Percentiles rank a stretch among this genome's conserved stretches.
Evolutionary conservation across 1,140 invertebrate species (phyloP).

Genomic region (Trissolcus basalis): DNA sequence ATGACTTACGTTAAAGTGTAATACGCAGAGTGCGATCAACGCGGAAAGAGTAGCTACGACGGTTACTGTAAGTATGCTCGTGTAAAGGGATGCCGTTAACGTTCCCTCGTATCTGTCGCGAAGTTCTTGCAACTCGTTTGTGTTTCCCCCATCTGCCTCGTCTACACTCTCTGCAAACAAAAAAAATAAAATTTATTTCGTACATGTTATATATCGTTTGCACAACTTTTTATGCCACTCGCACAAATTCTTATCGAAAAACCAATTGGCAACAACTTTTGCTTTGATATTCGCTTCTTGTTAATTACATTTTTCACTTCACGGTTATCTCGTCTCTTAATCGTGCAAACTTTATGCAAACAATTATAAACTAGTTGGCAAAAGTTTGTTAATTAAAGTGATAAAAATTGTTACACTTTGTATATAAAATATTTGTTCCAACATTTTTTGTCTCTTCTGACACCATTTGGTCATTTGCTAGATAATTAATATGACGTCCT

Average conservation of each 20-base stretch:
- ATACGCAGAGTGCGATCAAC: constrained; percentile 63
- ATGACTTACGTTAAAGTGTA: constrained; percentile 61
- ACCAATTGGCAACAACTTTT: too few relatives aligned
- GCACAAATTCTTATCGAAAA: neutral
- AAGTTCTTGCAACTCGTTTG: constrained; percentile 70
- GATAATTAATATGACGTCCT: too few relatives aligned
- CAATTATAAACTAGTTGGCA: neutral
- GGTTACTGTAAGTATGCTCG: constrained; percentile 67
- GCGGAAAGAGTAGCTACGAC: constrained; percentile 65
- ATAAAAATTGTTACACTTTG: neutral
- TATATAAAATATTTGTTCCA: too few relatives aligned
- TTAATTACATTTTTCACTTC: neutral
- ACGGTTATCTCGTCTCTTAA: neutral
- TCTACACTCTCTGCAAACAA: constrained; percentile 60
- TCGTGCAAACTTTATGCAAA: neutral
- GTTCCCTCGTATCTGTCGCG: constrained; percentile 72
- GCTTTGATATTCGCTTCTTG: neutral
- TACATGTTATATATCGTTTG: constrained; percentile 36
- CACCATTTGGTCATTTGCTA: too few relatives aligned
- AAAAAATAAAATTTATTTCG: constrained; percentile 54
- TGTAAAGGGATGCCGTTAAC: constrained; percentile 71
- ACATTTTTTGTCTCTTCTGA: too few relatives aligned
- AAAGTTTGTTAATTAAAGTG: constrained; percentile 3
- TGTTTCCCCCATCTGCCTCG: constrained; percentile 61
- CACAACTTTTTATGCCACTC: constrained; percentile 26